Percentiles rank a stretch among this genome's conserved stretches.
Conservation (phyloP, 2,113 vertebrate genomes). For the Heterochromis multidens region DNA sequence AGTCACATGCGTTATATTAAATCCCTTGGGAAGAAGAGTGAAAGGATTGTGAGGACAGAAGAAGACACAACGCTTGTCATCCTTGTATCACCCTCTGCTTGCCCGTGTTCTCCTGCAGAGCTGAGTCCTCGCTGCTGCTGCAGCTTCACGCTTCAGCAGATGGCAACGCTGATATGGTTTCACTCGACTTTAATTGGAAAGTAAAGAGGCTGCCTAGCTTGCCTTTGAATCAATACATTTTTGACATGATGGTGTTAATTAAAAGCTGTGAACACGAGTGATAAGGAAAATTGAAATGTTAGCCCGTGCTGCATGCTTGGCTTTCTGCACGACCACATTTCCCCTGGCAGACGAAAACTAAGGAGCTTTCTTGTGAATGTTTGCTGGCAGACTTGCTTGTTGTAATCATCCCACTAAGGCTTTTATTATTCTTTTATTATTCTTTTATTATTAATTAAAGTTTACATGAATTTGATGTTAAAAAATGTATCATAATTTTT, state of each 20-base stretch:
- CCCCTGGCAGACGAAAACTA: not conserved
- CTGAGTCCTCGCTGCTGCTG: not conserved
- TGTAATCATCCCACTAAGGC: not conserved
- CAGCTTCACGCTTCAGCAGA: slow-evolving; percentile 45
- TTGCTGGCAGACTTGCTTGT: not conserved
- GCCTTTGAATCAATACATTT: slow-evolving; percentile 51
- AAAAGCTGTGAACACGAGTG: slow-evolving; percentile 44
- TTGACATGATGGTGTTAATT: slow-evolving; percentile 54
- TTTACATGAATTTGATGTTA: not conserved
- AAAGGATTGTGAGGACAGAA: not conserved
- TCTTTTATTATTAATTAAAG: not conserved
- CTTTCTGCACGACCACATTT: not conserved
- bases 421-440: not conserved
- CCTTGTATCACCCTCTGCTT: not conserved
- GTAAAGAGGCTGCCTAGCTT: slow-evolving; percentile 23
- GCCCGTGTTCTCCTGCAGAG: not conserved
- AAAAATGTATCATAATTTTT: not conserved
- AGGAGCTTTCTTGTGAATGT: not conserved
- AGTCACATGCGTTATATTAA: slow-evolving; percentile 21
- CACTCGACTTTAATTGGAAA: slow-evolving; percentile 58
- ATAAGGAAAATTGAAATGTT: slow-evolving; percentile 50
- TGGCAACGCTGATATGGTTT: slow-evolving; percentile 54
- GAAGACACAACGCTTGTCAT: slow-evolving; percentile 15
- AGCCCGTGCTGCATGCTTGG: not conserved
- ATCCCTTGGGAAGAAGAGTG: not conserved